Percentiles rank a stretch among this genome's conserved stretches.
These are phyloP conservation scores for Scaptomyza polygonia DNA, from an alignment of 2,888 invertebrate genomes.

Conservation along the genomic window DNA sequence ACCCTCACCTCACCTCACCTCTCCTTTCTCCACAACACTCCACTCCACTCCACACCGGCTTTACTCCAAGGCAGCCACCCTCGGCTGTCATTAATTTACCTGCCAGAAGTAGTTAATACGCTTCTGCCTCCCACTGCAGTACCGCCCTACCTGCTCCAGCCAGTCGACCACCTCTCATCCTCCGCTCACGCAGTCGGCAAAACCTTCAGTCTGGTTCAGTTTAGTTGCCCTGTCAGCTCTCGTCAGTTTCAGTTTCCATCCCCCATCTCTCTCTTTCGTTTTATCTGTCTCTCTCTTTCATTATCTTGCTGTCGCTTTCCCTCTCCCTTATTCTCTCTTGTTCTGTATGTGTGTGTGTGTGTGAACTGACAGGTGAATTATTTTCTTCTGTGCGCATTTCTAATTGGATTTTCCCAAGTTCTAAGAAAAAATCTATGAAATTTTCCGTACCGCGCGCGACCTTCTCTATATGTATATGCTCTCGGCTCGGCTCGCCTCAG, in stretches of 20 bases:
- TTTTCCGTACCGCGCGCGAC: conserved; percentile 57
- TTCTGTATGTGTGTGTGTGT: conserved; percentile 28
- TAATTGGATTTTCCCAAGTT: conserved; percentile 83
- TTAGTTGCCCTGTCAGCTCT: conserved; percentile 3
- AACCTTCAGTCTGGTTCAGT: conserved; percentile 2
- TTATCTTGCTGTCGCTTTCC: neutral
- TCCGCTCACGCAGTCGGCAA: conserved; percentile 4
- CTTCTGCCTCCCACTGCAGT: neutral
- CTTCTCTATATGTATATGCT: conserved; percentile 42
- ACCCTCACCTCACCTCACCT: conserved; percentile 27
- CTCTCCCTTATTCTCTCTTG: conserved; percentile 6
- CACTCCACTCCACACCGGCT: conserved; percentile 19
- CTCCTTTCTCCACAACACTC: conserved; percentile 3
- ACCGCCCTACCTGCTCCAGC: neutral
- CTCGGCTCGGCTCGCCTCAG: conserved; percentile 11
- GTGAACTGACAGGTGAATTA: conserved; percentile 79
- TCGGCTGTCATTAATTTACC: conserved; percentile 60
- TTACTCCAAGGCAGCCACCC: conserved; percentile 50
- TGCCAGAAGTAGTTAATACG: conserved; percentile 53
- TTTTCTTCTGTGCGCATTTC: conserved; percentile 78
- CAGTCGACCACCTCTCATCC: neutral
- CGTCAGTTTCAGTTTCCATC: conserved; percentile 63
- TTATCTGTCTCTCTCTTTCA: neutral
- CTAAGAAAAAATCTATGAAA: conserved; percentile 83
- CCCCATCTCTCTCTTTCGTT: conserved; percentile 34